Base-by-base conservation (phyloP, 2,113 vertebrate genomes). In the Cepphus grylle region DNA sequence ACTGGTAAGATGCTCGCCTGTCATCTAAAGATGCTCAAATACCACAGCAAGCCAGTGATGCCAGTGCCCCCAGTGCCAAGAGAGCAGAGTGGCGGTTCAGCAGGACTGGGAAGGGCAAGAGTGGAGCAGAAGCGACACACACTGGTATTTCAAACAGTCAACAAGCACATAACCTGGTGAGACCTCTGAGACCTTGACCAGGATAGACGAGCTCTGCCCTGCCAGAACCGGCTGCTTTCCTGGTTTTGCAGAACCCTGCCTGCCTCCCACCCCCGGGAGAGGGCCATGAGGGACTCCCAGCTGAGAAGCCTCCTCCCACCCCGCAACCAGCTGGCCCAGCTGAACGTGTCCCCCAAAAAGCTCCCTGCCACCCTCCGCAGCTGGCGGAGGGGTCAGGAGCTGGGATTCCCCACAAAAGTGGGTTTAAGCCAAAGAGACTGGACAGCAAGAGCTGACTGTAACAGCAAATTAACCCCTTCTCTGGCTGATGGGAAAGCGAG, bases 171-270 rank as follows among this genome's bases (percentile, higher is more conserved):
- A 95, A 96, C 94, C 92, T 93, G 93, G 94, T 76, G 47, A 94
- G 93, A 85, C 94, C 96, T 96, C 87, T 13, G 78, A 95, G 96
- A 96, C 93, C 94, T 93, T 94, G 93, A 93, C 93, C 91, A 93
- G 89, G 81, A 85, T 4, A 94, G 93, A 95, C 83, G 73, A 85
- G 95, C 94, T 88, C 91, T 93, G 81, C 70, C 96, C 89, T 97
- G 94, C 58, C 70, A 67, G 88, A 96, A 95, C 94, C 32, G 7
- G 95, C 91, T 93, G 89, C 88, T 69, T 74, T 52, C 70, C 78
- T 40, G 66, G 30, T n/a, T 73, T 52, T 95, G 66, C 62, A 95
- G 91, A 77, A 88, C 52, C 19, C 65, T 74, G 34, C 34, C 42
- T 2, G 7, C 38, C 89, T 78, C 58, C 79, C 56, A 79, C 77